phyloP scores from a whole-genome alignment of 2,113 vertebrate genomes.

The Potamarius usumacintae region DNA sequence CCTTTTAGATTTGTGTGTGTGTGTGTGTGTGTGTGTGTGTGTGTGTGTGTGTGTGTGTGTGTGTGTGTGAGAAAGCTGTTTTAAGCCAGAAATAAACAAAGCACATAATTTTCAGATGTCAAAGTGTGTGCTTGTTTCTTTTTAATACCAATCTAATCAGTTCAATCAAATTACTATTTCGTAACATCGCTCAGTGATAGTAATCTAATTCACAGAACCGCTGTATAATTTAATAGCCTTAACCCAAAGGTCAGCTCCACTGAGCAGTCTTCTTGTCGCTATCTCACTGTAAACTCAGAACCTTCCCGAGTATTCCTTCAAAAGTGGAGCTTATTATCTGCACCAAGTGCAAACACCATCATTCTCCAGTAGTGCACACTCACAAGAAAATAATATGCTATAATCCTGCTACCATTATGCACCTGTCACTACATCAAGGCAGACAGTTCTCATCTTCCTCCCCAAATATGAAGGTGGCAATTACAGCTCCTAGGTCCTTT shows the following conservation, averaged over 20 bases:
- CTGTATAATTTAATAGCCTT: conserved; percentile 52
- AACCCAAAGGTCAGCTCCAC: conserved; percentile 41
- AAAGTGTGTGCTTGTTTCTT: conserved; percentile 38
- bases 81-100: conserved; percentile 57
- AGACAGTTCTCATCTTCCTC: conserved; percentile 32
- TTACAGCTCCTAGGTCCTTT: conserved; percentile 23
- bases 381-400: conserved; percentile 41
- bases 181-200: conserved; percentile 34
- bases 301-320: conserved; percentile 25
- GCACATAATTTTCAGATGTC: conserved; percentile 41
- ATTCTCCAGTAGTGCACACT: conserved; percentile 37
- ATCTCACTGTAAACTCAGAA: not conserved
- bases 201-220: conserved; percentile 45
- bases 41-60: too few species aligned
- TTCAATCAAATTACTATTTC: conserved; percentile 51
- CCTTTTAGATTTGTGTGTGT: conserved; percentile 19
- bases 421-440: conserved; percentile 39
- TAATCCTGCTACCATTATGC: conserved; percentile 43
- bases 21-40: too few species aligned
- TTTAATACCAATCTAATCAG: conserved; percentile 52
- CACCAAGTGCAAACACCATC: conserved; percentile 30
- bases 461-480: conserved; percentile 22
- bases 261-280: conserved; percentile 31
- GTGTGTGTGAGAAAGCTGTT: conserved; percentile 5
- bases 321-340: conserved; percentile 42